Percentiles rank a stretch among this genome's conserved stretches.
These are phyloP conservation scores for Phymastichus coffea DNA, from an alignment of 1,140 invertebrate species.

Conservation along the genomic window DNA sequence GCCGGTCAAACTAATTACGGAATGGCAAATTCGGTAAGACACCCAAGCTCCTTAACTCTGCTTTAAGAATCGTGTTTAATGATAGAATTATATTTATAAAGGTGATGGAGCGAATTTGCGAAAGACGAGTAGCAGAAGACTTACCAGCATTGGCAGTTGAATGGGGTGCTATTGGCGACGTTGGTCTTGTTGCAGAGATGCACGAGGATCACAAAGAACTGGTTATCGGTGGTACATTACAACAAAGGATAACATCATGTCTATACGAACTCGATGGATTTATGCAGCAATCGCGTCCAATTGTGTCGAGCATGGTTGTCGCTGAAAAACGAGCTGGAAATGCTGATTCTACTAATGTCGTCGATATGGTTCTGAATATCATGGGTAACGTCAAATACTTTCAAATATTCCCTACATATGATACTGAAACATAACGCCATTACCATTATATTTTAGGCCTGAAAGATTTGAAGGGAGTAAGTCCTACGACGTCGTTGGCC, in stretches of 20 bases:
- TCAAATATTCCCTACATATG: background rate
- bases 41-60: too few species aligned
- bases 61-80: too few species aligned
- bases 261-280: slow-evolving; percentile 58
- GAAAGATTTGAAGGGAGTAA: slow-evolving; percentile 59
- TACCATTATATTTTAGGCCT: slow-evolving; percentile 38
- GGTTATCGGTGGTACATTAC: slow-evolving; percentile 63
- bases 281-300: slow-evolving; percentile 58
- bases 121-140: slow-evolving; percentile 52
- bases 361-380: slow-evolving; percentile 55
- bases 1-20: slow-evolving; percentile 74
- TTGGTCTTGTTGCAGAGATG: slow-evolving; percentile 63
- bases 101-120: slow-evolving; percentile 62
- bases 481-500: slow-evolving; percentile 63
- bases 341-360: slow-evolving; percentile 44
- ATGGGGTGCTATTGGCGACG: slow-evolving; percentile 64
- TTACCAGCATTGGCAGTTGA: slow-evolving; percentile 61
- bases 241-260: slow-evolving; percentile 69
- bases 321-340: slow-evolving; percentile 57
- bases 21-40: slow-evolving; percentile 54
- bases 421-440: too few species aligned
- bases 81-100: too few species aligned
- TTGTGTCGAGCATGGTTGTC: slow-evolving; percentile 66
- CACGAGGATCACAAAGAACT: slow-evolving; percentile 66
- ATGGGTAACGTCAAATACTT: slow-evolving; percentile 39